A percentile compares a stretch with the other conserved stretches of the same genome.
Evolutionary conservation across 2,113 vertebrate species (phyloP).

Genomic region (Rhinolophus ferrumequinum): DNA sequence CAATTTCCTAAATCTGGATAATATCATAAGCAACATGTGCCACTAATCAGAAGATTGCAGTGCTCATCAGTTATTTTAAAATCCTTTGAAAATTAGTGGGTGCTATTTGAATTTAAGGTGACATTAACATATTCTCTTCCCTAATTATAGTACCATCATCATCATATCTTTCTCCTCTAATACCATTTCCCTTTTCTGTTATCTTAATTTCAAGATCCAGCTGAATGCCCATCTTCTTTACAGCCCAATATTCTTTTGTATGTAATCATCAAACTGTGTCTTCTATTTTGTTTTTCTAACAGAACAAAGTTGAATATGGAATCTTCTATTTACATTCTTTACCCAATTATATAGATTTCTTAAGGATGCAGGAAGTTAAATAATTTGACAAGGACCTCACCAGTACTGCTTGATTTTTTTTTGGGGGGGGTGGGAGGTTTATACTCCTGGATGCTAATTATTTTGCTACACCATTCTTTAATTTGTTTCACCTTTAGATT

Average conservation of each 20-base stretch:
- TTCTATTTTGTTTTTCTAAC: background rate
- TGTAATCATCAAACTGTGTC: background rate
- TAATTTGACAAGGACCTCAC: background rate
- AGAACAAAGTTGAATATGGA: background rate
- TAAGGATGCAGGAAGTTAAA: background rate
- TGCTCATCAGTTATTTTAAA: background rate
- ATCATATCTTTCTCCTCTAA: background rate
- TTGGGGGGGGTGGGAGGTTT: background rate
- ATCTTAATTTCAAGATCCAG: background rate
- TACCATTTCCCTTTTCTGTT: background rate
- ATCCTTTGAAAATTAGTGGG: background rate
- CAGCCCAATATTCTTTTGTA: background rate
- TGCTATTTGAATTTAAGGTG: constrained; percentile 7
- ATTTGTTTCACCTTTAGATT: background rate
- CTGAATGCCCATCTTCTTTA: background rate
- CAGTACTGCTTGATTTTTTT: background rate
- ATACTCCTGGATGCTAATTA: background rate
- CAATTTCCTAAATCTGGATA: background rate
- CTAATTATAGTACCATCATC: background rate
- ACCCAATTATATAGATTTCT: background rate
- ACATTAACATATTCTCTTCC: background rate
- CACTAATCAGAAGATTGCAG: background rate
- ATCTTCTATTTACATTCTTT: background rate
- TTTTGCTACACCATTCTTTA: background rate
- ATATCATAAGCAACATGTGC: background rate